Base-by-base conservation (phyloP, 2,888 invertebrate species). In the Enchytraeus crypticus region DNA sequence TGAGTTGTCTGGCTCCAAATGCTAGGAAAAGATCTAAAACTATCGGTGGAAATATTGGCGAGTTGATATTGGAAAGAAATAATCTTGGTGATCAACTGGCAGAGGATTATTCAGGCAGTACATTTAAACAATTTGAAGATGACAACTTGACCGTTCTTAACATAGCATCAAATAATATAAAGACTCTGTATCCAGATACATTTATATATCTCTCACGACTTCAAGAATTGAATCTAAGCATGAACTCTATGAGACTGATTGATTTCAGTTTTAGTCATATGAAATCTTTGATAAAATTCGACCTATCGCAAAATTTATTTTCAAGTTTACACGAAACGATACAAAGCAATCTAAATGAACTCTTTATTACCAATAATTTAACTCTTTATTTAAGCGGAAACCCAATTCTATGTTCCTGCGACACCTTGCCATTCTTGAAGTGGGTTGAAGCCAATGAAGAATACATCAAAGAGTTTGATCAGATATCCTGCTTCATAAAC, bases 141-240 rank as follows among this genome's bases (percentile, higher is more conserved):
- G 26, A 23, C 34, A 23, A 56, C 26, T 45, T 56, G 45, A 56
- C 45, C 14, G 38, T 14, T n/a, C 45, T 56, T 14, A 56, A 56
- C 45, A 18, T 56, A 14, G 56, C 38, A 14, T 27, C 27, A 33
- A 56, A 56, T 29, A 56, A 45, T 2, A 56, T 56, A 26, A 56
- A 56, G 21, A 21, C n/a, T 27, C 45, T 56, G 4, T 27, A 26
- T 0, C 4, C 26, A 21, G 45, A 56, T 27, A 27, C 30, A 38
- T 56, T 56, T 21, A 38, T 27, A 14, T 4, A 21, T 0, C 56
- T 45, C n/a, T 38, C 23, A 18, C 18, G 3, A 43, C 43, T 56
- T 5, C 26, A 45, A 26, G 26, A 18, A 26, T 30, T 56, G 11
- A 56, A 56, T 30, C 26, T 56, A 14, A 34, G 34, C 23, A 26